Evolutionary conservation across 2,797 vertebrate genomes (phyloP), one percentile per base, ranked within the genome.

Genomic region (Thaleichthys pacificus): DNA sequence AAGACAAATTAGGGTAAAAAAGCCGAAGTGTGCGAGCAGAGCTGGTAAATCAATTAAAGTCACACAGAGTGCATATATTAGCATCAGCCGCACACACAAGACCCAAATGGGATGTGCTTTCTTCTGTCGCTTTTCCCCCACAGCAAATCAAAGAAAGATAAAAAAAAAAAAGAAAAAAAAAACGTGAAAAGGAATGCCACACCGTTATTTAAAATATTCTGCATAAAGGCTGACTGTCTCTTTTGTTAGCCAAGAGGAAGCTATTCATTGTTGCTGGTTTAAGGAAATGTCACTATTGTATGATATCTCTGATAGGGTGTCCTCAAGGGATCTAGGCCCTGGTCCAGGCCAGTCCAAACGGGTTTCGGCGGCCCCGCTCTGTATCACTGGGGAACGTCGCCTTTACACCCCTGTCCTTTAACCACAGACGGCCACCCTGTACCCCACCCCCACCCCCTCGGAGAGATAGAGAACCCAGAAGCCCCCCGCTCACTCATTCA

Each of bases 231-330:
- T 68, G 86, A 80, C 80, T 88, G 83, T 84, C 74, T 83, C 87
- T 91, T 86, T 87, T 91, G 90, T 93, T 84, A 91, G 81, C 82
- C 86, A 84, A 72, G 79, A 68, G 80, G 85, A 87, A 84, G 89
- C 79, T 79, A 87, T 84, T 90, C 92, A 93, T 91, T 90, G 91
- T 96, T 93, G 91, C 90, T 93, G 93, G 93, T 95, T 94, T 95
- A 95, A 96, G 94, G 95, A 96, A 96, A 96, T 96, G 96, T 96
- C 96, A 95, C 91, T 92, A 94, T 91, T 93, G 92, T 92, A 86
- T 91, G 92, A 94, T 89, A 88, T 85, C 87, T 85, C 85, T 76
- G 95, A 95, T 94, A 95, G 80, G 85, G 91, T 90, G 91, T 91
- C 95, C 94, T 89, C 84, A 74, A 95, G 95, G 95, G 96, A 86